A percentile compares a stretch with the other conserved stretches of the same genome.
Evolutionary conservation across 2,797 vertebrate genomes (phyloP).

Genomic region (Nothura maculosa): DNA sequence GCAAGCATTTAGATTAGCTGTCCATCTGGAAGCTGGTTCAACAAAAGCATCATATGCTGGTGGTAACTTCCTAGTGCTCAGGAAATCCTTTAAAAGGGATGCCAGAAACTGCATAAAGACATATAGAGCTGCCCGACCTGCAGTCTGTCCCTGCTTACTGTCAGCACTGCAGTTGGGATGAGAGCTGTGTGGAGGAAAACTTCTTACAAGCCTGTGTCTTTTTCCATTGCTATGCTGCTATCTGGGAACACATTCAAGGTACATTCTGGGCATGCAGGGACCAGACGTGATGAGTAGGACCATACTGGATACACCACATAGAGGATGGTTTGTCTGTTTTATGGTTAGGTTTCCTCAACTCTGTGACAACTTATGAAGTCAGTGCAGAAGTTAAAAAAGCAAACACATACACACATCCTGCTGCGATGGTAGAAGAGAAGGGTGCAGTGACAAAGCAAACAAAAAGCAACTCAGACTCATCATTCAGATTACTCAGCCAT

Average conservation of each 20-base stretch:
- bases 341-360: background rate
- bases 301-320: background rate
- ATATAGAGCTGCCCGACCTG: background rate
- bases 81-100: background rate
- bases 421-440: background rate
- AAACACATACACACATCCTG: background rate
- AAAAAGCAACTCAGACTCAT: background rate
- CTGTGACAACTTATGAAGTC: background rate
- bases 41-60: background rate
- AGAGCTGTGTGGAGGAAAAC: background rate
- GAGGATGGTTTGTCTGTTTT: background rate
- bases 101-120: background rate
- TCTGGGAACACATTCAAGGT: too few relatives aligned
- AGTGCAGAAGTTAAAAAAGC: background rate
- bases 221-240: background rate
- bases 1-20: background rate
- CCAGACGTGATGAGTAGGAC: background rate
- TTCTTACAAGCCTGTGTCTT: background rate
- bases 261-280: background rate
- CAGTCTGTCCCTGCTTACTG: background rate
- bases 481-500: background rate
- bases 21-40: background rate
- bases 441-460: background rate
- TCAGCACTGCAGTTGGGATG: background rate
- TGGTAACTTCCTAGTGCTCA: background rate